Evolutionary conservation across 2,797 vertebrate species (phyloP).

Genomic region (Manis pentadactyla): DNA sequence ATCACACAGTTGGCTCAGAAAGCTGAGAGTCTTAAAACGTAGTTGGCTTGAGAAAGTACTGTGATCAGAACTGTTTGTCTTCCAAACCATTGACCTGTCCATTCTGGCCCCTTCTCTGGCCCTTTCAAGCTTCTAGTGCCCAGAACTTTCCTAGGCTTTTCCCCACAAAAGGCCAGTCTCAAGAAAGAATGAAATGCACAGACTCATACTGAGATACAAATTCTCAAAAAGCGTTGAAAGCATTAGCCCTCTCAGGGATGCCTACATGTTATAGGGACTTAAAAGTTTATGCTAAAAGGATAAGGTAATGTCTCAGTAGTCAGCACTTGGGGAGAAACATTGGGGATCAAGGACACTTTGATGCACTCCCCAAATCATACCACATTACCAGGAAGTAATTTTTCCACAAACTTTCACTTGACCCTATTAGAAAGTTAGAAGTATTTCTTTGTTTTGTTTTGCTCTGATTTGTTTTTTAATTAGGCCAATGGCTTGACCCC

Average conservation of each 20-base stretch:
- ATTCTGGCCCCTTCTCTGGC: not conserved
- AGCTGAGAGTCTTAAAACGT: not conserved
- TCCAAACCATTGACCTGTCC: not conserved
- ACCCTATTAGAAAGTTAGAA: slow-evolving; percentile 7
- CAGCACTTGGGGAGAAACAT: not conserved
- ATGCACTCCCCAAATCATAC: not conserved
- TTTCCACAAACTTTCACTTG: slow-evolving; percentile 9
- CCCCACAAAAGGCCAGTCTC: not conserved
- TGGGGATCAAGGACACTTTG: not conserved
- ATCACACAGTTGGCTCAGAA: not conserved
- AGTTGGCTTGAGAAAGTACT: slow-evolving; percentile 7
- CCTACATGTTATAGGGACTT: not conserved
- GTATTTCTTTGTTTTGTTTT: not conserved
- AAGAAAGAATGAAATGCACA: not conserved
- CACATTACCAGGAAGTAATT: slow-evolving; percentile 15
- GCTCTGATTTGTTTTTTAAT: slow-evolving; percentile 25
- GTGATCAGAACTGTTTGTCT: not conserved
- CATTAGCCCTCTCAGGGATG: not conserved
- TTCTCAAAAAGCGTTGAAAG: not conserved
- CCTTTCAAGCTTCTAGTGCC: not conserved
- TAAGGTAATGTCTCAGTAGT: not conserved
- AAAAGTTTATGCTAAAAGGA: not conserved
- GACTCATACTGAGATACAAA: slow-evolving; percentile 3
- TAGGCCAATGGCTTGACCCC: not conserved
- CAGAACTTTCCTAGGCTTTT: not conserved